A percentile compares a stretch with the other conserved stretches of the same genome.
phyloP scores from a whole-genome alignment of 2,113 vertebrate genomes.

The Mesoclemmys tuberculata region DNA sequence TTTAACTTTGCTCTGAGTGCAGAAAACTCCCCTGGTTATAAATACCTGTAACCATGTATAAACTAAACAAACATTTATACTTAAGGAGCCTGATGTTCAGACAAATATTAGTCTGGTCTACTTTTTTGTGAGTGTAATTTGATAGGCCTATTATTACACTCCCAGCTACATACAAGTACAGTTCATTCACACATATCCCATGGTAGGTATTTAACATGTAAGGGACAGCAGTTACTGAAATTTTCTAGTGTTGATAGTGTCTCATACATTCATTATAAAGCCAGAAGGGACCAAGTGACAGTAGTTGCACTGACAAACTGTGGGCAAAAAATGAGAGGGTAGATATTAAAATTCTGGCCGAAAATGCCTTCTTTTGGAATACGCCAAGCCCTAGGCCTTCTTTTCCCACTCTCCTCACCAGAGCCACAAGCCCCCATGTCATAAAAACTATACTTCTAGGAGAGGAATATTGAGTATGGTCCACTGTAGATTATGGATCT shows the following conservation, averaged over 20 bases:
- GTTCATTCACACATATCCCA: neutral
- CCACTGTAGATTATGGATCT: neutral
- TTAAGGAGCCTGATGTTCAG: neutral
- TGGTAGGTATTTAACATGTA: neutral
- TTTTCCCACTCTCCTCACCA: neutral
- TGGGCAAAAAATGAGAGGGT: neutral
- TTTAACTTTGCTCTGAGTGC: neutral
- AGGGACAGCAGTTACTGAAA: neutral
- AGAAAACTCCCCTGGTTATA: neutral
- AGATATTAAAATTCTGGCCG: neutral
- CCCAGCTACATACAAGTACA: neutral
- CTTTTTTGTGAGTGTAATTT: neutral
- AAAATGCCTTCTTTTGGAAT: neutral
- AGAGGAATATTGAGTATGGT: neutral
- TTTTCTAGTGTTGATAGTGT: neutral
- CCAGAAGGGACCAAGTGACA: neutral
- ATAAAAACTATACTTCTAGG: neutral
- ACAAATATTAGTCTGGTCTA: neutral
- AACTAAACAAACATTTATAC: neutral
- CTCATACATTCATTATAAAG: neutral
- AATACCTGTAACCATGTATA: neutral
- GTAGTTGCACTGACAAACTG: neutral
- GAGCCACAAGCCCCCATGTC: neutral
- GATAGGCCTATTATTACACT: neutral
- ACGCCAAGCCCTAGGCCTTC: neutral